Base-by-base conservation (phyloP, 2,888 invertebrate species). In the Ditylenchus weischeri region DNA sequence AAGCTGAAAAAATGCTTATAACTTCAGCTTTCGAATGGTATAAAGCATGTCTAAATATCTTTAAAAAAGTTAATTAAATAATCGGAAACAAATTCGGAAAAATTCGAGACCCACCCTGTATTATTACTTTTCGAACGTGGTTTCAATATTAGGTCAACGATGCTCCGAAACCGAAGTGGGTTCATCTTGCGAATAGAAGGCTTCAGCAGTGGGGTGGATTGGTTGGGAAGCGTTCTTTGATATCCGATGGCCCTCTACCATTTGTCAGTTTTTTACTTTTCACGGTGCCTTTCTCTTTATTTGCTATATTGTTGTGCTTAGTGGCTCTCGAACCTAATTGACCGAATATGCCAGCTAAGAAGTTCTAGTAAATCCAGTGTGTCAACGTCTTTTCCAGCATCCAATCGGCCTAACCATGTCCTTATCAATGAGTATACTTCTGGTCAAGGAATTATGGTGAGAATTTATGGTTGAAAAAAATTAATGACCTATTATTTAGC, bases 141-240 rank as follows among this genome's bases (percentile, higher is more conserved):
- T 13, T 15, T 43, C 8, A 29, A 75, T 89, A 13, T 15, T 15
- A 43, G 43, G 95, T 35, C 54, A 89, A 91, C 79, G 85, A 86
- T 50, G 89, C 89, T 13, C 95, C 96, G 0, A 82, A 90, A 88
- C 94, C 95, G 11, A 93, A 93, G 85, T 98, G 98, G 98, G 93
- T 93, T 1, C 90, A 90, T 82, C 86, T 98, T 51, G 88, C 71
- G 23, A 90, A 93, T 83, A 87, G 96, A 73, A 88, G 94, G 72
- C 86, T 98, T n/a, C 93, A 96, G 83, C 95, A 96, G 84, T 98
- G 95, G 89, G 96, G 96, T 35, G 96, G 96, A 0, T 86, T 93
- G 66, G 94, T 95, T 0, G 93, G 93, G 83, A 88, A 88, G 19
- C 93, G 91, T 80, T 93, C 93, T 68, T 92, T 96, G 91, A 88